Percentiles rank a stretch among this genome's conserved stretches.
Evolutionary conservation across 2,888 invertebrate species (phyloP).

Genomic region (Volucella zonaria): DNA sequence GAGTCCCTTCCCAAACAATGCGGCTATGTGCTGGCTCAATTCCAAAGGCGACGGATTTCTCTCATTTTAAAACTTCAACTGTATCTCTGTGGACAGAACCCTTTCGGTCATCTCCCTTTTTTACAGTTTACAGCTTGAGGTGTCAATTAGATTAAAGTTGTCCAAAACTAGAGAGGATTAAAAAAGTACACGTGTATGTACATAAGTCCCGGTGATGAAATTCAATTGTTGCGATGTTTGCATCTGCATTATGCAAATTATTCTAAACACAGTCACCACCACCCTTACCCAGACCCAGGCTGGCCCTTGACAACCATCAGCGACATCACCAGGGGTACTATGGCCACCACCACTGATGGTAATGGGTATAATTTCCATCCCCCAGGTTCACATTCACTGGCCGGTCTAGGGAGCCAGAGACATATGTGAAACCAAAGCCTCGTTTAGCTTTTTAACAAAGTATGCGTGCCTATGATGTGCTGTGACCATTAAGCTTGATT

Average conservation of each 20-base stretch:
- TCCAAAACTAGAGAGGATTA: conserved; percentile 57
- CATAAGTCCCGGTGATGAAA: conserved; percentile 28
- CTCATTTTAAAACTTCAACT: conserved; percentile 8
- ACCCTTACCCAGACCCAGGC: not conserved
- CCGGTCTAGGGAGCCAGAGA: too few relatives aligned
- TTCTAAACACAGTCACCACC: conserved; percentile 12
- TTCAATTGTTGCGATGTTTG: conserved; percentile 54
- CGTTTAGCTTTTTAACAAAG: conserved; percentile 47
- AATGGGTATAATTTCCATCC: conserved; percentile 46
- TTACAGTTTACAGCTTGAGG: conserved; percentile 35
- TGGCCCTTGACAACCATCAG: conserved; percentile 40
- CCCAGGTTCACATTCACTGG: conserved; percentile 42
- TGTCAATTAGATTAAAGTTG: conserved; percentile 67
- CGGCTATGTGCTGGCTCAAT: not conserved
- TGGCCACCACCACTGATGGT: not conserved
- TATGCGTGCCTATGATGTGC: conserved; percentile 27
- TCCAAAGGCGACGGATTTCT: conserved; percentile 3
- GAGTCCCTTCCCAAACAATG: too few relatives aligned
- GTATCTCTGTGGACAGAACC: not conserved
- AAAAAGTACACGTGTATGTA: conserved; percentile 60
- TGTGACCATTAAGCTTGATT: conserved; percentile 64
- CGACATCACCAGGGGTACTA: conserved; percentile 40
- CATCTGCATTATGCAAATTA: conserved; percentile 35
- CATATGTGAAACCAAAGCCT: conserved; percentile 15
- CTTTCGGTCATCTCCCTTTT: not conserved